Base-by-base conservation (phyloP, 1,140 invertebrate genomes). In the Drosophila trapezifrons region DNA sequence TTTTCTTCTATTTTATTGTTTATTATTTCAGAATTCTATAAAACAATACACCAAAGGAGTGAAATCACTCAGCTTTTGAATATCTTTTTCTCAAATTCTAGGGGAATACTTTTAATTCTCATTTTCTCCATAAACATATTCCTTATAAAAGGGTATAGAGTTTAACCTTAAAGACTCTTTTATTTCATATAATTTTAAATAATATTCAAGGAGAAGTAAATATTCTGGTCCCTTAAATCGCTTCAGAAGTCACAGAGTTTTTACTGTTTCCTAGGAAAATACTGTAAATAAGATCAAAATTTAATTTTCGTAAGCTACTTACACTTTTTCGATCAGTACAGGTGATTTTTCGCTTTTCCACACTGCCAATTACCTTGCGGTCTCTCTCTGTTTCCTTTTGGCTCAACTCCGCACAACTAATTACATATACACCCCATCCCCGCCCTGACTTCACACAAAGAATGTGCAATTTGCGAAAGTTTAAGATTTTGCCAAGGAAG, bases 381-480 rank as follows among this genome's bases (percentile, higher is more conserved):
- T 20, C 10, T 22, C 15, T 3, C 55, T 15, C 42, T 5, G 13
- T 15, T 22, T 18, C 22, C 13, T 46, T 27, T 45, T 27, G 29
- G 20, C 20, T 3, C n/a, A 46, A 27, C 46, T 67, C 17, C 15
- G 32, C 8, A 27, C 42, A 70, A 55, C 52, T 71, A 71, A 71
- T 71, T 71, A 71, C 43, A 45, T 49, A 20, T 8, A 38, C 65
- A 46, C 25, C 27, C 27, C 47, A 20, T 42, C n/a, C 22, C 20
- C 35, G 38, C 8, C 72, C 25, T 12, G 59, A 42, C 59, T 69
- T 52, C 13, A 5, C 25, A 12, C 22, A 37, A 66, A 52, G 59
- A 67, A 67, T 52, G 45, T 70, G 58, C 49, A 74, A 63, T 76
- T 76, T 65, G 45, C 32, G 10, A 57, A 75, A 75, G 71, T 75